Evolutionary conservation across 2,113 vertebrate genomes (phyloP), one percentile per base, ranked within the genome.

Genomic region (Pachypanchax playfairii): DNA sequence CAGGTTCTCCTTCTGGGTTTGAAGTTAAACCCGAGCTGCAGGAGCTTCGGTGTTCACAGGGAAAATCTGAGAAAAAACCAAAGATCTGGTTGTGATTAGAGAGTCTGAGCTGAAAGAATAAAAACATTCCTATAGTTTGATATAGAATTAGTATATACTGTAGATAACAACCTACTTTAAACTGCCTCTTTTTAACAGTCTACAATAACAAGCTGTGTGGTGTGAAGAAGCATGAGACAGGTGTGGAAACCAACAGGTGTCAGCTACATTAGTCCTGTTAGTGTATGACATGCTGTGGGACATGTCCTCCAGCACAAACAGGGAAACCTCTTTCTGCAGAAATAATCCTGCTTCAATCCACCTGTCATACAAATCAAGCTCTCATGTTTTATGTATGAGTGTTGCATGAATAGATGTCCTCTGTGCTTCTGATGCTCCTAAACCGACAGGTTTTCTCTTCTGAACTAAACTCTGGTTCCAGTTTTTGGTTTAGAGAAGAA

Each of bases 371-470:
- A 79, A 59, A 83, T 73, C 75, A 63, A 24, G 50, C 61, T 1
- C 70, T 1, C 70, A 80, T 85, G 82, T 81, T 81, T 90, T 89
- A 89, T 90, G 79, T 63, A 91, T 86, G 67, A 84, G 60, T 4
- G 51, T 42, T 55, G 82, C 79, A 71, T 82, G 83, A 79, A 77
- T 74, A 79, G 77, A 75, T 51, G 71, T 85, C 81, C 75, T 79
- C 72, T 67, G 33, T 60, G 74, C 72, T 48, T 39, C 52, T 56
- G 80, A 81, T 57, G 74, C 72, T 46, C 43, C 53, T 53, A 80
- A 81, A 85, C 83, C 50, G 63, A 43, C 6, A 13, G 48, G 64
- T 64, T 43, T 75, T 75, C 55, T 65, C 44, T 28, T 51, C 15
- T 21, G 48, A 33, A 51, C 28, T n/a, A 31, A 20, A 20, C 28